Evolutionary conservation across 2,888 invertebrate genomes (phyloP), one percentile per base, ranked within the genome.

Genomic region (Pogonocherus hispidulus): DNA sequence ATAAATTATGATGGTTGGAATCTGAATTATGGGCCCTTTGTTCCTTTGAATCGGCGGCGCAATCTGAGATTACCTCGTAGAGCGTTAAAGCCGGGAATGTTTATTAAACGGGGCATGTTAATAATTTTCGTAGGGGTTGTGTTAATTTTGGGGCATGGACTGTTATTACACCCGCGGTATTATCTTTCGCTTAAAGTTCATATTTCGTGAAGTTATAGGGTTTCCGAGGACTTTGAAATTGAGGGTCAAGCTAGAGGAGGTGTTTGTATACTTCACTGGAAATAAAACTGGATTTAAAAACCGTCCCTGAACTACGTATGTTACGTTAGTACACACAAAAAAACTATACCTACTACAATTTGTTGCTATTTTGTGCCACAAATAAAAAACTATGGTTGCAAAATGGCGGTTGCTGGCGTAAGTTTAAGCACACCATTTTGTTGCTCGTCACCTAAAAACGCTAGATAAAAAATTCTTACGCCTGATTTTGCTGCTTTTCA

Each of bases 1-100:
- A 41, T 55, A 55, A 55, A 41, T 55, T 55, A 55, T 41, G 20
- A 6, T 18, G 8, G 18, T 6, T 16, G 52, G 32, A 52, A 52
- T 18, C 32, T 52, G 32, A 52, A 52, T 52, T 52, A 52, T 52
- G 32, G 52, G 1, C 32, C 52, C 5, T 35, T 35, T 52, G 18
- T 32, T 35, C n/a, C 23, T 16, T 18, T 52, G 52, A 18, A 11
- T 52, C 16, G 32, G 16, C 32, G 6, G 11, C 8, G 18, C 18
- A 14, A 32, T 52, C 16, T 23, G 16, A 52, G 52, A 52, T 52
- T 49, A 9, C 52, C 52, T 18, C 16, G 41, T n/a, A 41, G n/a
- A 3, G 41, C n/a, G 41, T 41, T 3, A 41, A 41, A n/a, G 5
- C 41, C n/a, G 6, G 41, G 41, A 2, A 3, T 8, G 41, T n/a